Evolutionary conservation across 2,797 vertebrate genomes (phyloP).

Genomic region (Todus mexicanus): DNA sequence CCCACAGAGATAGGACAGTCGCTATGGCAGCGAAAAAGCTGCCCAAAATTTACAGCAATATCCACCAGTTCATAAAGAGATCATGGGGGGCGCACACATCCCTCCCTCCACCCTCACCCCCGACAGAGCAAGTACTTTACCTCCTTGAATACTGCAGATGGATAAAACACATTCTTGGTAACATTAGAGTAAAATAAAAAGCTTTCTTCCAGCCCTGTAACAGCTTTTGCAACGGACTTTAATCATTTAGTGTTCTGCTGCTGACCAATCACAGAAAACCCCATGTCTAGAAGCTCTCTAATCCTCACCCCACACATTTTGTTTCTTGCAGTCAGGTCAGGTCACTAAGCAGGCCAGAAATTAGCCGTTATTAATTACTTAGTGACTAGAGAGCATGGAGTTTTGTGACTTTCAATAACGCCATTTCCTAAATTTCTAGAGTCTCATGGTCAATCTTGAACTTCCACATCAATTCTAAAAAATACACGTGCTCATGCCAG

Average conservation of each 20-base stretch:
- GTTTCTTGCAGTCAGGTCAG: not conserved
- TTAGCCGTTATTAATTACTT: not conserved
- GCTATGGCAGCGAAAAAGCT: not conserved
- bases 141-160: not conserved
- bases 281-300: not conserved
- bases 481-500: not conserved
- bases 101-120: not conserved
- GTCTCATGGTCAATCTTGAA: not conserved
- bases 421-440: not conserved
- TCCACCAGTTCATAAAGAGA: not conserved
- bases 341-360: not conserved
- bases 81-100: too few relatives aligned
- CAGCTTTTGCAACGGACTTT: not conserved
- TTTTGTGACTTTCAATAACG: not conserved
- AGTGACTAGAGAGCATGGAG: not conserved
- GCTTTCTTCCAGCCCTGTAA: not conserved
- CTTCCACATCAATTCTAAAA: not conserved
- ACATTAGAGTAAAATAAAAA: not conserved
- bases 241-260: not conserved
- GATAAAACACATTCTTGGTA: not conserved
- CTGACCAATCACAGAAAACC: not conserved
- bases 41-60: not conserved
- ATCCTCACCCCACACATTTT: not conserved
- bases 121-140: not conserved
- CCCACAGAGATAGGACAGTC: not conserved